Percentiles rank a stretch among this genome's conserved stretches.
Conservation (phyloP, 1,140 invertebrate species). For the Hylyphantes graminicola region DNA sequence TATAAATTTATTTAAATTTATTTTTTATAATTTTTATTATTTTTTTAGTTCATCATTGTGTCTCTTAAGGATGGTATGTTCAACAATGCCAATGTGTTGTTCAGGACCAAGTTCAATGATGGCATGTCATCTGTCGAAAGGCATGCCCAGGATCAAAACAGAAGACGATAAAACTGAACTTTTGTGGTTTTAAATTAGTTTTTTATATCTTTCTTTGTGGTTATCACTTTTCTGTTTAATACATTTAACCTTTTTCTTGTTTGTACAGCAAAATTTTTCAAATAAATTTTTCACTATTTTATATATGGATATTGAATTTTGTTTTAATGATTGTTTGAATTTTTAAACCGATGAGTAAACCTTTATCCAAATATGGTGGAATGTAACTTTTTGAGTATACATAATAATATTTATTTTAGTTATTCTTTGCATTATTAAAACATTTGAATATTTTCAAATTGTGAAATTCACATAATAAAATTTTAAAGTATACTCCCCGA, state of each 20-base stretch:
- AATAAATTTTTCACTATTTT: neutral
- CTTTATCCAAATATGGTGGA: too few species aligned
- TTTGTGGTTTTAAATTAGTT: neutral
- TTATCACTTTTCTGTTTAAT: neutral
- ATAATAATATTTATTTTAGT: too few species aligned
- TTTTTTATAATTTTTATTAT: slow-evolving; percentile 28
- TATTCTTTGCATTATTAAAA: too few species aligned
- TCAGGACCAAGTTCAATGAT: slow-evolving; percentile 94
- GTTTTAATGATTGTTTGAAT: too few species aligned
- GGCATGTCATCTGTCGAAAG: slow-evolving; percentile 91
- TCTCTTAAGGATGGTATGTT: slow-evolving; percentile 99
- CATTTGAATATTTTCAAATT: too few species aligned
- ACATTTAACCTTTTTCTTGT: neutral
- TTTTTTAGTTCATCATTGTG: slow-evolving; percentile 94
- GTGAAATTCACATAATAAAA: too few species aligned
- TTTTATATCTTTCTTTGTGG: neutral
- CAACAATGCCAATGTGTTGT: slow-evolving; percentile 98
- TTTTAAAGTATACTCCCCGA: too few species aligned
- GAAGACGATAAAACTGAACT: neutral
- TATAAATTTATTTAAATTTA: too few species aligned
- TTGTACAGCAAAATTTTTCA: neutral
- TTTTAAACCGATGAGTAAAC: too few species aligned
- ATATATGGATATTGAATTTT: too few species aligned
- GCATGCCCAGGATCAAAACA: slow-evolving; percentile 62
- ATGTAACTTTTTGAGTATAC: too few species aligned